Conservation (phyloP, 2,113 vertebrate genomes). For the Seriola quinqueradiata region DNA sequence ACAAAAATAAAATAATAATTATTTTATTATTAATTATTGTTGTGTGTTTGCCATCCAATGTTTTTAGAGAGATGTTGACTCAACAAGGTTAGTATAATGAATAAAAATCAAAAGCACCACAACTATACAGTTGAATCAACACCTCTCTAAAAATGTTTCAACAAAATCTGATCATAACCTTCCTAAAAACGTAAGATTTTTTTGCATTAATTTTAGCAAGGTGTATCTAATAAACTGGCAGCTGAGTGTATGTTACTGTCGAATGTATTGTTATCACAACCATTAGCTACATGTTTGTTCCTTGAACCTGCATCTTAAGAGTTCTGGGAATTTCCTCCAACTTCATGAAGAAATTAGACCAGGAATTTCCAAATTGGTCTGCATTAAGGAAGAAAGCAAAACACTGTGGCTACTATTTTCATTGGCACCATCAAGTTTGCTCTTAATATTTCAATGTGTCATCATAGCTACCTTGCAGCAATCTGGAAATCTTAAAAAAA, state of each 20-base stretch:
- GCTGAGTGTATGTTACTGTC: not conserved
- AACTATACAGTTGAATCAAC: not conserved
- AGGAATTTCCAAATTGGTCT: conserved; percentile 55
- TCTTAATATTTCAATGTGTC: conserved; percentile 40
- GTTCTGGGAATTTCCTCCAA: conserved; percentile 46
- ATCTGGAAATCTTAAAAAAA: conserved; percentile 33
- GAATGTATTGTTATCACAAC: conserved; percentile 12
- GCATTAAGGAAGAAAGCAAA: conserved; percentile 52
- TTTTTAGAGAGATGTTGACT: too few species aligned
- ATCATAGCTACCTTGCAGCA: conserved; percentile 23
- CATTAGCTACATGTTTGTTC: not conserved
- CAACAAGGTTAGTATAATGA: too few species aligned
- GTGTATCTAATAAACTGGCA: not conserved
- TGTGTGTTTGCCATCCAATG: too few species aligned
- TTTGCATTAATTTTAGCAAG: not conserved
- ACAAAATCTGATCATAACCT: not conserved
- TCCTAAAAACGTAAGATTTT: not conserved
- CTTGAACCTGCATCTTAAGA: conserved; percentile 14
- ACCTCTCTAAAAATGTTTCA: not conserved
- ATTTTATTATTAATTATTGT: too few species aligned
- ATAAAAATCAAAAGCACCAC: not conserved
- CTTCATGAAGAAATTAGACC: conserved; percentile 35
- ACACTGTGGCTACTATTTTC: conserved; percentile 25
- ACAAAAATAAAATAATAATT: too few species aligned
- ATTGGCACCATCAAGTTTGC: conserved; percentile 21